phyloP scores from a whole-genome alignment of 2,888 invertebrate genomes.

The Phortica okadai region DNA sequence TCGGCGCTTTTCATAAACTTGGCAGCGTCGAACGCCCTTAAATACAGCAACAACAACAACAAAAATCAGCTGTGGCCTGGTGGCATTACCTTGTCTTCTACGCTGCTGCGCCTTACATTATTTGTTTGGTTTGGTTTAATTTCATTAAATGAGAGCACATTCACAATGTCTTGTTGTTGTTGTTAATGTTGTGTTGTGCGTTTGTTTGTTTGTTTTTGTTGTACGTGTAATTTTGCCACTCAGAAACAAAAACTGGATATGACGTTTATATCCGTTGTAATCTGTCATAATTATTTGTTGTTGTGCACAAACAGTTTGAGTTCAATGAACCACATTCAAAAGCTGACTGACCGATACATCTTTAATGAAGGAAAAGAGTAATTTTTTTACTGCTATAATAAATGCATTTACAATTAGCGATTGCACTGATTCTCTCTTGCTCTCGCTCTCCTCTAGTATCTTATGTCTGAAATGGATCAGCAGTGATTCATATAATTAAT shows the following conservation, averaged over 20 bases:
- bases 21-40: not conserved
- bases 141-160: conserved; percentile 16
- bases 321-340: conserved; percentile 1
- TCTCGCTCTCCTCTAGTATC: too few relatives aligned
- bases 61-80: not conserved
- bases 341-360: not conserved
- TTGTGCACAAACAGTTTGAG: not conserved
- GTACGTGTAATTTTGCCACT: not conserved
- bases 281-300: not conserved
- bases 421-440: not conserved
- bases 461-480: not conserved
- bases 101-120: not conserved
- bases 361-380: not conserved
- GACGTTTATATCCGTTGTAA: conserved; percentile 11
- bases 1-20: conserved; percentile 7
- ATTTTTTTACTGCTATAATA: not conserved
- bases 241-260: not conserved
- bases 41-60: not conserved
- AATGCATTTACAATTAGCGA: not conserved
- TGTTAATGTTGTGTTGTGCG: not conserved
- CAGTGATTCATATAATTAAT: not conserved
- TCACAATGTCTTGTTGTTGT: conserved; percentile 8
- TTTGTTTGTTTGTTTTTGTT: not conserved
- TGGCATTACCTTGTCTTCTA: not conserved
- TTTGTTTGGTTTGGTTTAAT: not conserved